Evolutionary conservation across 92 coral and sea anemone genomes (phyloP), one percentile per base, ranked within the genome.

Genomic region (Anthopleura xanthogrammica): DNA sequence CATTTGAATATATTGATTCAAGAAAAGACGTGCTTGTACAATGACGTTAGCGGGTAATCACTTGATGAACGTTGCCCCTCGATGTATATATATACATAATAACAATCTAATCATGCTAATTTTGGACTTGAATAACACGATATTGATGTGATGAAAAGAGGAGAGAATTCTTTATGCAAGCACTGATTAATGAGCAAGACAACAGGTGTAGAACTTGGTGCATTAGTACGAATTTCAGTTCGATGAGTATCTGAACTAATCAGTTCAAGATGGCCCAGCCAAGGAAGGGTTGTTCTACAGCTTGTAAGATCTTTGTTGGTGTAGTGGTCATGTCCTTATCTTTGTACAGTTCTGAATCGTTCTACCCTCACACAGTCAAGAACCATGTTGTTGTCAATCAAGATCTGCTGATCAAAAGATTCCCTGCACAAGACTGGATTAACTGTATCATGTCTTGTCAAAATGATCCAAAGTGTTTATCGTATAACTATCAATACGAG

Each of bases 381-480:
- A 43, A 77, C 58, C 58, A 43, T 50, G 58, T 55, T 52, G 65
- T 77, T 23, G 48, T 54, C 20, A 16, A 77, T 52, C 65, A 52
- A 29, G 66, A 52, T 16, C 41, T 54, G 0, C n/a, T 77, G 41
- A 52, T 77, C 19, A 1, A n/a, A n/a, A 9, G 80, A n/a, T 77
- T 77, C 46, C 36, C 9, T 48, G 80, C 80, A 23, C 46, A 77
- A 55, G 80, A 77, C 43, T 77, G 80, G 80, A 19, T 77, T 3
- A 52, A 42, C 17, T 77, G 80, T 40, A 77, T 77, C 80, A 50
- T 77, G 80, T 77, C 80, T 29, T 77, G 80, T 77, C 80, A 77
- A 40, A 29, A 77, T 13, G 42, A 77, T 52, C 66, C 80, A 2
- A 23, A 77, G 65, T 77, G 80, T 55, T n/a, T 7, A 2, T 50